Evolutionary conservation across 2,888 invertebrate genomes (phyloP), one percentile per base, ranked within the genome.

Genomic region (Acanthoscelides obtectus): DNA sequence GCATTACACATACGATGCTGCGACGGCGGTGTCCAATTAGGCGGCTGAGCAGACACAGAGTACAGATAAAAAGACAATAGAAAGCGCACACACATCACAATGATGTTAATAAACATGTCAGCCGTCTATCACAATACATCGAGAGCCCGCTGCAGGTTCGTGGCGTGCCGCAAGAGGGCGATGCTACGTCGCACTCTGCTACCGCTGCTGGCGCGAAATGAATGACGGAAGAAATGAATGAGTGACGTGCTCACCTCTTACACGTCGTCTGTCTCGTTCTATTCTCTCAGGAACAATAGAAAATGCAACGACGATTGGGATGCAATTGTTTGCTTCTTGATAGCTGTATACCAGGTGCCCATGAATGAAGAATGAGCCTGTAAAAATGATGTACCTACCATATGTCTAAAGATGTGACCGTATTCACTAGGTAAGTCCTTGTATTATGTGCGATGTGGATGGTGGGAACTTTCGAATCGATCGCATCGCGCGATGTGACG

Each of bases 31-130:
- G 45, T 45, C 45, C 45, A 45, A 45, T 45, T 45, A 45, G 45
- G 45, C 45, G 45, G 45, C 45, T 12, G 45, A 45, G 45, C 45
- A 45, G 45, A 45, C 45, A 45, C 45, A 45, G 45, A 45, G 45
- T 69, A 72, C 70, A 72, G 72, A 70, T 68, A 73, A 72, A 74
- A 75, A 76, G 76, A 76, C 76, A 76, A 76, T 76, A 73, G 70
- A 71, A 70, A 69, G 45, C 45, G 45, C 45, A 45, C 45, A 45
- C 66, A 70, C 74, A 74, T 75, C 75, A 74, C 76, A 75, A 76
- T 75, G 74, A 75, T 74, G 76, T 74, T 75, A 74, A 76, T 76
- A 76, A 76, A 76, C 74, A 74, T 76, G 76, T 76, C 76, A 75
- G 76, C 73, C 75, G 75, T 76, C 75, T 73, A 75, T 76, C 76